Evolutionary conservation across 2,797 vertebrate genomes (phyloP).

Genomic region (Hippoglossus hippoglossus): DNA sequence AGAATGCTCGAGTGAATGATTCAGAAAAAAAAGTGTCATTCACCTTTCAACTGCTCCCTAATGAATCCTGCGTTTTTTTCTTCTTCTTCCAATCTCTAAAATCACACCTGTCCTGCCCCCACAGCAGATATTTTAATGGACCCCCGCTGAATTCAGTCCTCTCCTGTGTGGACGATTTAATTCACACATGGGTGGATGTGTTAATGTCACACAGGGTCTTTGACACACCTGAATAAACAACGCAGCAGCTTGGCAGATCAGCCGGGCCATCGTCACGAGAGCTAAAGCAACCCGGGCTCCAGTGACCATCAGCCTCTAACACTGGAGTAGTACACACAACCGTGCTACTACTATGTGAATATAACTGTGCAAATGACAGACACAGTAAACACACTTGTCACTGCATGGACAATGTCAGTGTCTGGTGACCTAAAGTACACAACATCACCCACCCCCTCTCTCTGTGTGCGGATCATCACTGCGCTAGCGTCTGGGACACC

Average conservation of each 20-base stretch:
- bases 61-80: slow-evolving; percentile 9
- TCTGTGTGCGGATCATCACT: slow-evolving; percentile 66
- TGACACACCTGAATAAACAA: slow-evolving; percentile 74
- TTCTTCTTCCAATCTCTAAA: slow-evolving; percentile 5
- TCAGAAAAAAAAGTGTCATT: slow-evolving; percentile 61
- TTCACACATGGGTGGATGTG: slow-evolving; percentile 70
- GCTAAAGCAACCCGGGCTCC: slow-evolving; percentile 25
- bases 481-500: slow-evolving; percentile 66
- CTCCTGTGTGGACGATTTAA: slow-evolving; percentile 60
- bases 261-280: slow-evolving; percentile 31
- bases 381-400: slow-evolving; percentile 56
- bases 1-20: slow-evolving; percentile 68
- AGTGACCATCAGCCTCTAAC: slow-evolving; percentile 14
- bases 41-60: slow-evolving; percentile 67
- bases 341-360: slow-evolving; percentile 21
- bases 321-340: slow-evolving; percentile 23
- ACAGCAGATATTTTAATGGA: slow-evolving; percentile 43
- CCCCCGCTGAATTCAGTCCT: slow-evolving; percentile 38
- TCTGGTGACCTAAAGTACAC: slow-evolving; percentile 77
- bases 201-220: slow-evolving; percentile 68
- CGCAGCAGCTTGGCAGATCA: slow-evolving; percentile 33
- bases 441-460: slow-evolving; percentile 40
- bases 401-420: slow-evolving; percentile 64
- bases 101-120: slow-evolving; percentile 54
- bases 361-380: slow-evolving; percentile 27